Conservation (phyloP, 1,140 invertebrate genomes). For the Stegodyphus mimosarum region DNA sequence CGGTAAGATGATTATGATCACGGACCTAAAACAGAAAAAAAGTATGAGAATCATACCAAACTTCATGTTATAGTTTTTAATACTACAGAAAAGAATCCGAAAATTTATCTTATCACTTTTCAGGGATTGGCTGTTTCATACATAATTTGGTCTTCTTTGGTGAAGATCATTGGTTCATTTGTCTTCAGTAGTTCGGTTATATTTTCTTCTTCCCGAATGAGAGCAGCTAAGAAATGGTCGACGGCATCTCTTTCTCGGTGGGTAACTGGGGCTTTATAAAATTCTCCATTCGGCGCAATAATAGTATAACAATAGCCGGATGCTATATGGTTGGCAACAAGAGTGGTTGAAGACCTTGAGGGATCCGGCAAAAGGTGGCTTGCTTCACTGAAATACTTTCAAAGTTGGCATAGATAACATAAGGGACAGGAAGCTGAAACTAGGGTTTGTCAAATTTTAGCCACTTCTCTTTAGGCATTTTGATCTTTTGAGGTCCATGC, state of each 20-base stretch:
- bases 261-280: not conserved
- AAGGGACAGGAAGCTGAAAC: not conserved
- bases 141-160: not conserved
- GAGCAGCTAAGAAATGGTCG: not conserved
- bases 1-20: not conserved
- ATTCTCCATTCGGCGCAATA: not conserved
- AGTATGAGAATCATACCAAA: too few relatives aligned
- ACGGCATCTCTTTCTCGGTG: not conserved
- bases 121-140: not conserved
- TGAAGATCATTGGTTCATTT: not conserved
- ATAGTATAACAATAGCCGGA: not conserved
- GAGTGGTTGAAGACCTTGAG: not conserved
- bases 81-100: too few relatives aligned
- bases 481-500: not conserved
- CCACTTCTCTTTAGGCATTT: not conserved
- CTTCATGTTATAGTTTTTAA: too few relatives aligned
- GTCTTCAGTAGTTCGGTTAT: not conserved
- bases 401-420: slow-evolving; percentile 6
- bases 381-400: not conserved
- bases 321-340: not conserved
- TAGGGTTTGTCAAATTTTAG: not conserved
- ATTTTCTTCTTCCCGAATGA: not conserved
- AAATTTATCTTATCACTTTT: too few relatives aligned
- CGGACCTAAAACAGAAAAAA: too few relatives aligned
- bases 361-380: not conserved